Base-by-base conservation (phyloP, 2,888 invertebrate species). In the Sarcophaga caerulescens region DNA sequence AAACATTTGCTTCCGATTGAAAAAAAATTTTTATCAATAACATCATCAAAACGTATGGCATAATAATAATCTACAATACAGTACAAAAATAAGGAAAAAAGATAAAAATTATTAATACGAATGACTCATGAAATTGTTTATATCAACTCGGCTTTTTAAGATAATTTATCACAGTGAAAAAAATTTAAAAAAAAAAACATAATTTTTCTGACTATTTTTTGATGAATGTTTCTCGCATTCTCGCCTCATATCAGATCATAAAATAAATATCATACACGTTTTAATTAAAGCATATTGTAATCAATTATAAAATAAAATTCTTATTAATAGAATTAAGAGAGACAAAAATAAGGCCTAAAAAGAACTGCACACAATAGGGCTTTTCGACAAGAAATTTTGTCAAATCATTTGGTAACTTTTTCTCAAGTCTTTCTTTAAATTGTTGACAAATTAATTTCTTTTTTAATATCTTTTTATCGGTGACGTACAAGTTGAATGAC, bases 271-370 rank as follows among this genome's bases (percentile, higher is more conserved):
- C 5, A 45, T 44, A 60, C n/a, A 19, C 4, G 17, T 17, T 62
- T 74, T 62, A 62, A 74, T 74, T 23, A 68, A 68, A 68, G 44
- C 45, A 23, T 66, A n/a, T 25, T 45, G 10, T 47, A 68, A 68
- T 68, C 68, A 68, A 21, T 68, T 47, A 68, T 45, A 68, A 45
- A 35, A 68, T 68, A 47, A 6, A 68, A 68, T 21, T 8, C 8
- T 47, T 68, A 68, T 47, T 68, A 47, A 47, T 68, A 68, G 47
- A 47, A 45, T 45, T 45, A 68, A 17, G 2, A 35, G 0, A 35
- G 35, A 2, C 8, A 35, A 35, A 35, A 35, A 35, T 1, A 35
- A 8, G 10, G 35, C 35, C 35, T 35, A 35, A 35, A 35, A 35
- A 2, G 2, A 35, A 8, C 35, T 35, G 8, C 35, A 35, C 35